phyloP scores from a whole-genome alignment of 2,888 invertebrate species.

The Orchesellides sinensis region DNA sequence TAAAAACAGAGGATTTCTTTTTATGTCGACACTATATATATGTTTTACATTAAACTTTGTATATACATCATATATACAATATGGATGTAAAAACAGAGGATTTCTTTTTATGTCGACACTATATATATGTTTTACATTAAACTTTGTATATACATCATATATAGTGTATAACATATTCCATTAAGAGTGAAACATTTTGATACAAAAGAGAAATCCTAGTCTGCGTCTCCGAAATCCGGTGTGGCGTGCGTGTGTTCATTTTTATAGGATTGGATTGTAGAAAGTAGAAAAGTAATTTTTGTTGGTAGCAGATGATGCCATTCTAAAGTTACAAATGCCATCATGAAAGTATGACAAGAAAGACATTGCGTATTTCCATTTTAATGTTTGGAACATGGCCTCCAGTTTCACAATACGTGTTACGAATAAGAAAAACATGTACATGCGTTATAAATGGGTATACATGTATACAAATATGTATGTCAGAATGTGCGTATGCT shows the following conservation, averaged over 20 bases:
- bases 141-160: too few relatives aligned
- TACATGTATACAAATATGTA: neutral
- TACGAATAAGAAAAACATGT: neutral
- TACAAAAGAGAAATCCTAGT: too few relatives aligned
- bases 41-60: too few relatives aligned
- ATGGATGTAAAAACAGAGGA: neutral
- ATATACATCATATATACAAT: too few relatives aligned
- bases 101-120: neutral
- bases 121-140: too few relatives aligned
- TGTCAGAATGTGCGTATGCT: neutral
- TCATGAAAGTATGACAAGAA: slow-evolving; percentile 33
- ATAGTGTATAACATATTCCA: too few relatives aligned
- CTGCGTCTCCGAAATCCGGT: too few relatives aligned
- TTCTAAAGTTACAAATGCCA: slow-evolving; percentile 37
- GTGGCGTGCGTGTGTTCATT: neutral
- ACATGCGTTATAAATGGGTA: neutral
- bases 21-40: too few relatives aligned
- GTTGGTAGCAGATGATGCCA: slow-evolving; percentile 47
- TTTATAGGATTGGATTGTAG: neutral
- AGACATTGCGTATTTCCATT: slow-evolving; percentile 26
- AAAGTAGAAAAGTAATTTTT: slow-evolving; percentile 18
- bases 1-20: neutral
- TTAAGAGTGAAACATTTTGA: too few relatives aligned
- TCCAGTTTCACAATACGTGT: neutral
- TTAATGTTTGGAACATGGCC: neutral